phyloP scores from a whole-genome alignment of 2,113 vertebrate genomes.

The Hiodon alosoides region DNA sequence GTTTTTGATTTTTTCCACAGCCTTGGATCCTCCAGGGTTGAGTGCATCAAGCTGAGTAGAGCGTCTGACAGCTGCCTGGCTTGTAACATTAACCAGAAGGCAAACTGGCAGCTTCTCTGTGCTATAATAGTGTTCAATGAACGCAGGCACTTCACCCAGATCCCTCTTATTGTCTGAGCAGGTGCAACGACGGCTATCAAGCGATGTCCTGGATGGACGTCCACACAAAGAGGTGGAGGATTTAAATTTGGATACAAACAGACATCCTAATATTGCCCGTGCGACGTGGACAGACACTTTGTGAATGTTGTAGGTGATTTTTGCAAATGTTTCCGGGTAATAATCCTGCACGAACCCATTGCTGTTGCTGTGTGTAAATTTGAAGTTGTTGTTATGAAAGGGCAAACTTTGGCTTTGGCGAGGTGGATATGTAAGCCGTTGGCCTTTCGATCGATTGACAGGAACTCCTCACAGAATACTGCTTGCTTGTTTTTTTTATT shows the following conservation, averaged over 20 bases:
- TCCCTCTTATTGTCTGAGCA: constrained; percentile 83
- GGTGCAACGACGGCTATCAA: constrained; percentile 81
- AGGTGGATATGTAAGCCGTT: too few relatives aligned
- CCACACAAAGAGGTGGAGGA: not conserved
- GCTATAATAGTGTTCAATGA: constrained; percentile 85
- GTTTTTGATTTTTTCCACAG: not conserved
- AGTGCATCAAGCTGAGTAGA: not conserved
- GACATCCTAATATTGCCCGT: not conserved
- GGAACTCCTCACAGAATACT: too few relatives aligned
- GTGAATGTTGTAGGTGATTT: too few relatives aligned
- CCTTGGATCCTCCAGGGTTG: constrained; percentile 2
- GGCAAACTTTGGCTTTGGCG: too few relatives aligned
- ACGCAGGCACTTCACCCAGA: constrained; percentile 82
- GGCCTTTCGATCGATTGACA: too few relatives aligned
- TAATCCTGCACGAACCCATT: too few relatives aligned
- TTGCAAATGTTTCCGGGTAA: too few relatives aligned
- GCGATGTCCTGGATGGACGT: constrained; percentile 47
- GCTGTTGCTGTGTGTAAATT: too few relatives aligned
- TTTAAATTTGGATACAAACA: constrained; percentile 1
- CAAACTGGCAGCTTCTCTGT: constrained; percentile 79
- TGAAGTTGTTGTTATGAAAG: too few relatives aligned
- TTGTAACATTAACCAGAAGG: constrained; percentile 86
- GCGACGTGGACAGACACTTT: too few relatives aligned
- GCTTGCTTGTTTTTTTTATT: too few relatives aligned
- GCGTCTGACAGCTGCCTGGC: constrained; percentile 69